These are phyloP conservation scores for Octodonta nipae DNA, from an alignment of 2,888 invertebrate species.

Conservation along the genomic window DNA sequence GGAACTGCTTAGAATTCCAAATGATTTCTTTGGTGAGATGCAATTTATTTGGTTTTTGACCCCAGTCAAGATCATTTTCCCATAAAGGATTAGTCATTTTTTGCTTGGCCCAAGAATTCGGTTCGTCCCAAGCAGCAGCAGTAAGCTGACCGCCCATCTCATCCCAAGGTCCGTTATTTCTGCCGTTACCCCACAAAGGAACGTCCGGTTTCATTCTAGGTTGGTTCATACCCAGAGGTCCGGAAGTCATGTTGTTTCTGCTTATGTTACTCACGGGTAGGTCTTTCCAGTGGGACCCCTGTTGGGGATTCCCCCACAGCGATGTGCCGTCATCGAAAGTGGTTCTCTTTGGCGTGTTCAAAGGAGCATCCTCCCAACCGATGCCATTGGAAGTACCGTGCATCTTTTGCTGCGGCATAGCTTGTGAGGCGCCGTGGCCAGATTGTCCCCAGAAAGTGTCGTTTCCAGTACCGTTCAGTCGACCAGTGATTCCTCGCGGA, in stretches of 20 bases:
- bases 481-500: conserved; percentile 60
- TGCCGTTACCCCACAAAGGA: conserved; percentile 36
- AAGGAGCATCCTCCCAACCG: conserved; percentile 85
- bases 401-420: conserved; percentile 37
- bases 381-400: conserved; percentile 34
- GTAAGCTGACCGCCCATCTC: conserved; percentile 17
- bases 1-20: conserved; percentile 81
- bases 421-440: conserved; percentile 40
- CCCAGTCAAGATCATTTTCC: conserved; percentile 50
- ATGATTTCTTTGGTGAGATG: conserved; percentile 60
- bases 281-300: conserved; percentile 50
- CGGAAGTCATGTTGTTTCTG: conserved; percentile 34
- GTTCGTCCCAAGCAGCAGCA: conserved; percentile 32
- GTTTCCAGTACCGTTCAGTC: conserved; percentile 59
- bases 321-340: conserved; percentile 84
- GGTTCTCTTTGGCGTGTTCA: conserved; percentile 68
- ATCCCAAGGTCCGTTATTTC: conserved; percentile 32
- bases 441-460: conserved; percentile 66
- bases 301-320: conserved; percentile 59
- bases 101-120: conserved; percentile 46
- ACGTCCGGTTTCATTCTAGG: conserved; percentile 46
- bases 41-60: conserved; percentile 43
- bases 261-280: conserved; percentile 41
- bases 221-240: conserved; percentile 40
- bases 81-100: conserved; percentile 42